phyloP scores from a whole-genome alignment of 2,888 invertebrate genomes.

The Drosophila sordidapex region DNA sequence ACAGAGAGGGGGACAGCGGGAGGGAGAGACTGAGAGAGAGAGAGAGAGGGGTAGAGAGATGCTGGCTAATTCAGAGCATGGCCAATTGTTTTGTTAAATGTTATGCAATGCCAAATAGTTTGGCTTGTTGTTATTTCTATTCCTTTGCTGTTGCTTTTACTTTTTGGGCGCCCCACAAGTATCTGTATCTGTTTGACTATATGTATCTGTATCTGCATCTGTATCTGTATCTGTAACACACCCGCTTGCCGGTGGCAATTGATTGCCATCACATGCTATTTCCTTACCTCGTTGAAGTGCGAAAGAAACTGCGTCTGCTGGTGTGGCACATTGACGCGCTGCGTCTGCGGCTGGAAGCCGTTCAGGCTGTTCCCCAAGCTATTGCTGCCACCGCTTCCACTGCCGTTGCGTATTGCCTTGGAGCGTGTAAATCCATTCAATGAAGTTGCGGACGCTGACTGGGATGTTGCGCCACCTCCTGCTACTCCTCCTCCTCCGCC shows the following conservation, averaged over 20 bases:
- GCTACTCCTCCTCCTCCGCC: background rate
- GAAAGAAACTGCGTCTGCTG: slow-evolving; percentile 84
- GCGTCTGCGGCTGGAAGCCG: slow-evolving; percentile 74
- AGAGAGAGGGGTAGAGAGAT: slow-evolving; percentile 24
- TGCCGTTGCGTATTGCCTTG: slow-evolving; percentile 80
- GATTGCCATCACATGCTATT: slow-evolving; percentile 34
- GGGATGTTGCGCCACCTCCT: slow-evolving; percentile 52
- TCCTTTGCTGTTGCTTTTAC: slow-evolving; percentile 61
- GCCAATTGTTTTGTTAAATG: slow-evolving; percentile 75
- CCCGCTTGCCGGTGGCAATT: slow-evolving; percentile 20
- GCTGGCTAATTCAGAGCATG: slow-evolving; percentile 79
- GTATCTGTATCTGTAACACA: slow-evolving; percentile 24
- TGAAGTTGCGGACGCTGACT: slow-evolving; percentile 36
- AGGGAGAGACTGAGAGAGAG: background rate
- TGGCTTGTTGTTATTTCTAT: slow-evolving; percentile 30
- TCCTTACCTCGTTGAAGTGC: slow-evolving; percentile 83
- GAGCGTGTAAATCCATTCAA: slow-evolving; percentile 77
- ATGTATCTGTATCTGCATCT: slow-evolving; percentile 23
- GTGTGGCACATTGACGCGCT: slow-evolving; percentile 83
- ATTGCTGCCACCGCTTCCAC: slow-evolving; percentile 36
- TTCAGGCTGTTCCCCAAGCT: slow-evolving; percentile 57
- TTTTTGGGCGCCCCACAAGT: slow-evolving; percentile 49
- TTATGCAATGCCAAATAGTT: slow-evolving; percentile 65
- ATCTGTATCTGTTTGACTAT: slow-evolving; percentile 5
- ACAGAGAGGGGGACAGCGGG: slow-evolving; percentile 13